Percentiles rank a stretch among this genome's conserved stretches.
phyloP scores from a whole-genome alignment of 2,888 invertebrate species.

The Microchrysa polita region DNA sequence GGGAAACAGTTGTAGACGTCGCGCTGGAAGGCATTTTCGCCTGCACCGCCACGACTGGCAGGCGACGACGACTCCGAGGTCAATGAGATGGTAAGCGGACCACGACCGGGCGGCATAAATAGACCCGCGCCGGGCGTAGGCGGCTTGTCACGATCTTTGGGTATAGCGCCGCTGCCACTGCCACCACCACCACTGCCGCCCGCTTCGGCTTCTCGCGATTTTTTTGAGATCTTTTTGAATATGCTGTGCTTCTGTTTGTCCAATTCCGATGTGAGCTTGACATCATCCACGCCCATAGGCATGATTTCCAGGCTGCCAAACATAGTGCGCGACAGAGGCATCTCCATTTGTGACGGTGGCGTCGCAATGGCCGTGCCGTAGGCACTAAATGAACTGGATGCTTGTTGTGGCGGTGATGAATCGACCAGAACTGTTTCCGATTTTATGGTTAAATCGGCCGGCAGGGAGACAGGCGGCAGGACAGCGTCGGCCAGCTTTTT shows the following conservation, averaged over 20 bases:
- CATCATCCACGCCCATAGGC: neutral
- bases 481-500: neutral
- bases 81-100: too few species aligned
- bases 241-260: conserved; percentile 88
- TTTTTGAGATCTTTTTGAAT: conserved; percentile 81
- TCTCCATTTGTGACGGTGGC: neutral
- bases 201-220: conserved; percentile 17
- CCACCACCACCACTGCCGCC: neutral
- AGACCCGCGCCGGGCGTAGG: too few species aligned
- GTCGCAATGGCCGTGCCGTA: neutral
- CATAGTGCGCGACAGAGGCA: neutral
- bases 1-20: conserved; percentile 7
- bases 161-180: too few species aligned
- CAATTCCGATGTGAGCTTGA: conserved; percentile 75
- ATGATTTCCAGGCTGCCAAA: neutral
- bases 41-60: too few species aligned
- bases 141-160: too few species aligned
- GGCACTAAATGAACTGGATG: neutral
- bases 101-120: too few species aligned
- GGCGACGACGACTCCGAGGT: too few species aligned
- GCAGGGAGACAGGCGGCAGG: conserved; percentile 19
- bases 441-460: conserved; percentile 20
- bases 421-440: neutral
- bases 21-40: too few species aligned
- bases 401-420: too few species aligned